A percentile compares a stretch with the other conserved stretches of the same genome.
Conservation (phyloP, 1,140 invertebrate species). For the Scaptomyza graminum region DNA sequence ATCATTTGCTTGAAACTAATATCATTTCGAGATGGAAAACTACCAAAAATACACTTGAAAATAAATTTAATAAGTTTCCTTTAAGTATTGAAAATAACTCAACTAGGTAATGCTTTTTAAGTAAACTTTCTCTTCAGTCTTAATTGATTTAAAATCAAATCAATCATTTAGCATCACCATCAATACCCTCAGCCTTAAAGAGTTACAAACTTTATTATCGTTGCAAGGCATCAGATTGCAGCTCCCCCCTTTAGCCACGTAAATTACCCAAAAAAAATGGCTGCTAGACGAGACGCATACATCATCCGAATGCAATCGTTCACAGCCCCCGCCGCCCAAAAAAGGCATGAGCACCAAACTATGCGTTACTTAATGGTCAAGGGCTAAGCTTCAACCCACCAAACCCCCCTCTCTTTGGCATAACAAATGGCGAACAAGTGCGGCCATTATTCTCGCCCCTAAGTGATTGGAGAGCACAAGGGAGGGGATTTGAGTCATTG, state of each 20-base stretch:
- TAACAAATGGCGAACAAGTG: conserved; percentile 63
- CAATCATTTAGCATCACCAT: conserved; percentile 3
- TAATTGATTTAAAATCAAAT: conserved; percentile 26
- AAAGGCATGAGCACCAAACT: conserved; percentile 12
- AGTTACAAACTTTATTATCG: conserved; percentile 16
- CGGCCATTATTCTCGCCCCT: conserved; percentile 55
- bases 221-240: conserved; percentile 8
- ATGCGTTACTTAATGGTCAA: conserved; percentile 66
- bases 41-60: background rate
- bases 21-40: background rate
- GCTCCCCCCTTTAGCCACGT: conserved; percentile 8
- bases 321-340: background rate
- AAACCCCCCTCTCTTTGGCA: background rate
- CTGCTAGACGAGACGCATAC: conserved; percentile 60
- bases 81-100: too few relatives aligned
- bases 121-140: background rate
- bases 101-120: too few relatives aligned
- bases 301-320: conserved; percentile 51
- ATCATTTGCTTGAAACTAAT: conserved; percentile 1
- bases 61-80: too few relatives aligned
- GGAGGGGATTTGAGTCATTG: background rate
- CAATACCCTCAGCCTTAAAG: conserved; percentile 17
- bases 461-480: conserved; percentile 3
- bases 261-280: conserved; percentile 32
- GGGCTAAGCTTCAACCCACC: conserved; percentile 12